These are phyloP conservation scores for Tylochromis polylepis DNA, from an alignment of 2,113 vertebrate species.

Conservation along the genomic window DNA sequence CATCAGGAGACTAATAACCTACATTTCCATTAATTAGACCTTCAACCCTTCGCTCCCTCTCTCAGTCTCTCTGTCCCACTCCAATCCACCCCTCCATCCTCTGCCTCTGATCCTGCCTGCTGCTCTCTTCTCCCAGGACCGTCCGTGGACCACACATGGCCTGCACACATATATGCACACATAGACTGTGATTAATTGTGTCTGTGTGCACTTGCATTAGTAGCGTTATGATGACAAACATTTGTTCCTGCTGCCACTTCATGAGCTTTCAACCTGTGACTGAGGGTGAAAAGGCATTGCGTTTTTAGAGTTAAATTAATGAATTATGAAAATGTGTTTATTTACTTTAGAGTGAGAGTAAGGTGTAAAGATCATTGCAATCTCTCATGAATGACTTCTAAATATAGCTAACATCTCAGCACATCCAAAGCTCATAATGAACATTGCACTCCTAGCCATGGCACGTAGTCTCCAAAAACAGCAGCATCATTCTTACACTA, in stretches of 20 bases:
- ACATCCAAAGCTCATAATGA: neutral
- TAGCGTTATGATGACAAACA: neutral
- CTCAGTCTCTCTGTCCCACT: conserved; percentile 57
- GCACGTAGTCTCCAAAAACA: neutral
- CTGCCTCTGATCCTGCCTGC: conserved; percentile 11
- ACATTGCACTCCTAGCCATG: neutral
- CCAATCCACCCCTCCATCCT: conserved; percentile 42
- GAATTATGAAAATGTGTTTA: neutral
- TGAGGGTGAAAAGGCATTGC: neutral
- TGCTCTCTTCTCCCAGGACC: neutral
- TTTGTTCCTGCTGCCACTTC: neutral
- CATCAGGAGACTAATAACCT: conserved; percentile 84
- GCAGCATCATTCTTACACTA: neutral
- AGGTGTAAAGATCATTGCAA: neutral
- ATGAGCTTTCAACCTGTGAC: neutral
- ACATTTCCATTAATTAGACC: conserved; percentile 84
- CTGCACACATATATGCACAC: neutral
- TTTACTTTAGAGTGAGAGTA: neutral
- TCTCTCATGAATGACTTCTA: neutral
- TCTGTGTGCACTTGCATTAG: neutral
- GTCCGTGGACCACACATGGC: neutral
- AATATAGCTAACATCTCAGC: neutral
- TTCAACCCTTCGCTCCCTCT: conserved; percentile 72
- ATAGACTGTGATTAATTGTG: conserved; percentile 27
- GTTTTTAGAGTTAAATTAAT: neutral